phyloP scores from a whole-genome alignment of 2,113 vertebrate genomes.

The Zapornia atra region DNA sequence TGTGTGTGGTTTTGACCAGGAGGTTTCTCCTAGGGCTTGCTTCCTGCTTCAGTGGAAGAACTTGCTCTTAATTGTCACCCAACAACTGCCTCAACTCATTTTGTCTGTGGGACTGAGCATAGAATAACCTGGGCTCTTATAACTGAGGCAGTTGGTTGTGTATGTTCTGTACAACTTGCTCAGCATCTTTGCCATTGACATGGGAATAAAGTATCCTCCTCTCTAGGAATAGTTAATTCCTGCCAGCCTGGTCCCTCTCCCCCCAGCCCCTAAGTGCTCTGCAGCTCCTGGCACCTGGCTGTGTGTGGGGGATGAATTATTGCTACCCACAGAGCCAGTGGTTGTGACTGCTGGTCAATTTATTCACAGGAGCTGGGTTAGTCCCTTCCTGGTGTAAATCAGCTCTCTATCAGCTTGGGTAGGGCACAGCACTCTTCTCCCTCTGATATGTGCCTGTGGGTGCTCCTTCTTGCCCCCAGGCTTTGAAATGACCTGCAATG shows the following conservation, averaged over 20 bases:
- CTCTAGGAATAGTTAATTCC: not conserved
- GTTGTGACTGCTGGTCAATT: not conserved
- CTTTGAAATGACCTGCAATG: too few relatives aligned
- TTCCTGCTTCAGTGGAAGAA: not conserved
- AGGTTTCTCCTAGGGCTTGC: not conserved
- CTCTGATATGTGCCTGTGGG: fast-evolving
- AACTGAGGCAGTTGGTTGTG: slow-evolving; percentile 19
- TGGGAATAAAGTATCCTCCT: not conserved
- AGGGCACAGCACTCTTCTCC: not conserved
- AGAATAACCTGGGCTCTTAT: not conserved
- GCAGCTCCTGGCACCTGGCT: not conserved
- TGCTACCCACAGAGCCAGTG: too few relatives aligned
- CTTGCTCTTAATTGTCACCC: not conserved
- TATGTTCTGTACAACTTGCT: not conserved
- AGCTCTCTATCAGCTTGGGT: not conserved
- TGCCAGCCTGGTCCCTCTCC: not conserved
- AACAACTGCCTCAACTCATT: not conserved
- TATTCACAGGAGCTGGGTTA: not conserved
- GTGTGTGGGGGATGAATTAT: not conserved
- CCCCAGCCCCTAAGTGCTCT: not conserved
- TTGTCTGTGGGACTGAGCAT: not conserved
- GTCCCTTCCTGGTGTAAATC: not conserved
- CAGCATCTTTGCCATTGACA: not conserved
- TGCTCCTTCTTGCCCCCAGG: not conserved
- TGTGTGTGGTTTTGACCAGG: not conserved